A percentile compares a stretch with the other conserved stretches of the same genome.
Conservation (phyloP, 2,797 vertebrate genomes). For the Lutjanus campechanus region DNA sequence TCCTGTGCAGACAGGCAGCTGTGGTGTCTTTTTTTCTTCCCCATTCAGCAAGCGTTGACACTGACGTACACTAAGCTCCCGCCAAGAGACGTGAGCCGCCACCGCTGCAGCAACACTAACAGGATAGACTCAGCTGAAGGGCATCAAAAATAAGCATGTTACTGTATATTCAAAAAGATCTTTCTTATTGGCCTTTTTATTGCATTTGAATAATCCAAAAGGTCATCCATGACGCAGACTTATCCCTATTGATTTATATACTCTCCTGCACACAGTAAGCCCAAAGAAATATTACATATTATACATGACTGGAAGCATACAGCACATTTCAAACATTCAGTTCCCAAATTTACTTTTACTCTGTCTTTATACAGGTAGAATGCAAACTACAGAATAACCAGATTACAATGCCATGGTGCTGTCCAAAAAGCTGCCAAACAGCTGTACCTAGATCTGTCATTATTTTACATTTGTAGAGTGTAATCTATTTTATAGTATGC, state of each 20-base stretch:
- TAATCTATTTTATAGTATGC: neutral
- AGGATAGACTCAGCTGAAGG: slow-evolving; percentile 44
- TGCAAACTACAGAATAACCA: neutral
- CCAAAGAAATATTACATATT: neutral
- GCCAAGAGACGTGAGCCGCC: slow-evolving; percentile 28
- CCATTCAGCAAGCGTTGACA: slow-evolving; percentile 54
- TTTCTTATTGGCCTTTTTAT: neutral
- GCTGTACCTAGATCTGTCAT: no score
- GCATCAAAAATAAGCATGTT: slow-evolving; percentile 29
- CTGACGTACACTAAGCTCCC: slow-evolving; percentile 53
- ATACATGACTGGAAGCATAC: neutral
- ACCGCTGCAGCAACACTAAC: slow-evolving; percentile 20
- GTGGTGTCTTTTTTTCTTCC: slow-evolving; percentile 28
- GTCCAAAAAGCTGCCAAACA: neutral
- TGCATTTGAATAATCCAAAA: slow-evolving; percentile 26
- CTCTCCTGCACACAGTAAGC: neutral
- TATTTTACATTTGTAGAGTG: neutral
- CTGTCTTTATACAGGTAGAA: neutral
- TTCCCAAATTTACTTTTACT: neutral
- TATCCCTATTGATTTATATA: slow-evolving; percentile 7
- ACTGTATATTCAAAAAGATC: slow-evolving; percentile 22
- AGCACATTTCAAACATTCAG: no score
- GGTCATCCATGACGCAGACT: slow-evolving; percentile 26
- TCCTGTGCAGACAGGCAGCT: slow-evolving; percentile 34
- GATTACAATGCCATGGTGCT: neutral